Conservation (phyloP, 2,888 invertebrate species). For the Coecobrya sp. region DNA sequence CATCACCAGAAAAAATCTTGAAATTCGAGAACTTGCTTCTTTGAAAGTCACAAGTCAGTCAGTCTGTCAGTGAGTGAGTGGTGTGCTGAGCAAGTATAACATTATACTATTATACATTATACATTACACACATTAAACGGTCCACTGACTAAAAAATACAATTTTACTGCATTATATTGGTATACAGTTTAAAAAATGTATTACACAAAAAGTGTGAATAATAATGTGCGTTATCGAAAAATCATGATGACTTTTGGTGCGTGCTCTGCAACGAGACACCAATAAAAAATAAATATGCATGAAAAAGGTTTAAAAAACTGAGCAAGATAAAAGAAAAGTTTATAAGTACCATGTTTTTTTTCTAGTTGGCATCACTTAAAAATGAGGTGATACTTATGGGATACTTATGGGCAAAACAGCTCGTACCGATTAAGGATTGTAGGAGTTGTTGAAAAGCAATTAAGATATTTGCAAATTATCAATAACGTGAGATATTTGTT, state of each 20-base stretch:
- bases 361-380: background rate
- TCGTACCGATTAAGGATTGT: background rate
- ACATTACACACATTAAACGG: background rate
- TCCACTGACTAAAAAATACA: slow-evolving; percentile 8
- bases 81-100: background rate
- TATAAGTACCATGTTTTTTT: background rate
- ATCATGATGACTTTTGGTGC: slow-evolving; percentile 28
- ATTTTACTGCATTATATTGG: background rate
- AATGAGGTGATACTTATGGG: background rate
- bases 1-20: slow-evolving; percentile 59
- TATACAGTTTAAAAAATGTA: background rate
- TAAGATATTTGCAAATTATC: slow-evolving; percentile 29
- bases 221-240: slow-evolving; percentile 14
- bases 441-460: slow-evolving; percentile 14
- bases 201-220: slow-evolving; percentile 4
- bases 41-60: slow-evolving; percentile 61
- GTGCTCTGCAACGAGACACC: slow-evolving; percentile 26
- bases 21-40: slow-evolving; percentile 63
- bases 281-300: slow-evolving; percentile 38
- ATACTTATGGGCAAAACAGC: background rate
- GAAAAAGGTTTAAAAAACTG: background rate
- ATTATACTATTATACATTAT: background rate
- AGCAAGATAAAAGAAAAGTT: background rate
- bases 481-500: slow-evolving; percentile 29
- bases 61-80: slow-evolving; percentile 29